Base-by-base conservation (phyloP, 2,797 vertebrate species). In the Pangasius larnaudii region DNA sequence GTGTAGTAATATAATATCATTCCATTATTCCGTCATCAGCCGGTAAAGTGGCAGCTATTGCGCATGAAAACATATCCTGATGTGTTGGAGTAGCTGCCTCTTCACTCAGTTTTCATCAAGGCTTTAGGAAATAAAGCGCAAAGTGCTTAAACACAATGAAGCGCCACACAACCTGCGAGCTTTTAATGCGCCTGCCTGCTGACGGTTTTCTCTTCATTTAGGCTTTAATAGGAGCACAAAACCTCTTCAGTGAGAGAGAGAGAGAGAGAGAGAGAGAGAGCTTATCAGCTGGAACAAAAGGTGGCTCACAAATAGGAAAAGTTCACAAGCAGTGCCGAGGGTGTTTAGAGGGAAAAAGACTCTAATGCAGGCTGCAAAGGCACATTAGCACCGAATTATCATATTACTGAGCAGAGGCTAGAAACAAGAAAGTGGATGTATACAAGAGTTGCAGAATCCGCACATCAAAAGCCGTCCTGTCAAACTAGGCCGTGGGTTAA, bases 141-240 rank as follows among this genome's bases (percentile, higher is more conserved):
- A 58, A 65, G 65, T 65, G 67, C 75, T 77, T 82, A 85, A 77
- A 53, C 58, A 36, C n/a, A 79, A 87, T 56, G 81, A 36, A 86
- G 79, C 19, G n/a, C 33, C 72, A 51, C 77, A 6, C 65, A 74
- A 80, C 59, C 49, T 33, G 59, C 19, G 13, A 69, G 86, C 85
- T 72, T 78, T 77, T 74, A 58, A 53, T 58, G 71, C 75, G 53
- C 4, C 61, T 71, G 81, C 75, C 53, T 67, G 42, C 77, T 42
- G 53, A 27, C 36, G n/a, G 19, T 87, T 67, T 27, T 84, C 77
- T 77, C 63, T 77, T 83, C 67, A 83, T 65, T 85, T 49, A 18
- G 67, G 72, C 49, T 91, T 90, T 89, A 84, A 84, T 39, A 84
- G 36, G 46, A 84, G 83, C 46, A 74, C 53, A 79, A 65, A 88